Percentiles rank a stretch among this genome's conserved stretches.
Conservation (phyloP, 1,140 invertebrate genomes). For the Heliconius nattereri region DNA sequence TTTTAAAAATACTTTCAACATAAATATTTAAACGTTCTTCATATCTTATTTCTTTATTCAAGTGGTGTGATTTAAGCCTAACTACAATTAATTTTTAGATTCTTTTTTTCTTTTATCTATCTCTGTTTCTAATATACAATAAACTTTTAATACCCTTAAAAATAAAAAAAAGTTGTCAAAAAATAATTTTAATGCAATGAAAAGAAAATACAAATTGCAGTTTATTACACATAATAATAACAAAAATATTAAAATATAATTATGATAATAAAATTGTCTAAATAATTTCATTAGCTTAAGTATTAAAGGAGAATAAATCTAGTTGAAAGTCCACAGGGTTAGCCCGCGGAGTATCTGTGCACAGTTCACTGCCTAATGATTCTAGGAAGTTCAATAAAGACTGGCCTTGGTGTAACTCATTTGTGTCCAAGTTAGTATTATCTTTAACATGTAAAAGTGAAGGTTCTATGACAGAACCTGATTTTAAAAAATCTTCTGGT, state of each 20-base stretch:
- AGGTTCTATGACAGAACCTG: slow-evolving; percentile 55
- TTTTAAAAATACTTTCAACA: too few species aligned
- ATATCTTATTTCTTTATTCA: too few species aligned
- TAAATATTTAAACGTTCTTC: too few species aligned
- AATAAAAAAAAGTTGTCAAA: neutral
- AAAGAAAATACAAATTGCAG: slow-evolving; percentile 27
- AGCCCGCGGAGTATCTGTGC: slow-evolving; percentile 63
- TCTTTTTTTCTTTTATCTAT: too few species aligned
- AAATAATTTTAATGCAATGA: neutral
- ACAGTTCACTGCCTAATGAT: slow-evolving; percentile 62
- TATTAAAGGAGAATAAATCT: slow-evolving; percentile 72
- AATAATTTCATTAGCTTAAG: slow-evolving; percentile 39
- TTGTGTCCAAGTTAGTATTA: slow-evolving; percentile 38
- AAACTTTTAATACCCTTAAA: too few species aligned
- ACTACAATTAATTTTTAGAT: too few species aligned
- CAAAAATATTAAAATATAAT: slow-evolving; percentile 34
- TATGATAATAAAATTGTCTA: slow-evolving; percentile 39
- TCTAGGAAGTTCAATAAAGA: slow-evolving; percentile 73
- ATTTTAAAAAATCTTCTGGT: slow-evolving; percentile 49
- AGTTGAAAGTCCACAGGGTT: slow-evolving; percentile 66
- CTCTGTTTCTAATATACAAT: too few species aligned
- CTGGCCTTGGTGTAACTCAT: slow-evolving; percentile 50
- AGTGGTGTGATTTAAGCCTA: too few species aligned
- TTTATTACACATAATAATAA: slow-evolving; percentile 31
- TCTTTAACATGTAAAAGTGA: slow-evolving; percentile 55